phyloP scores from a whole-genome alignment of 2,888 invertebrate species.

The Drosophila meridionalis region DNA sequence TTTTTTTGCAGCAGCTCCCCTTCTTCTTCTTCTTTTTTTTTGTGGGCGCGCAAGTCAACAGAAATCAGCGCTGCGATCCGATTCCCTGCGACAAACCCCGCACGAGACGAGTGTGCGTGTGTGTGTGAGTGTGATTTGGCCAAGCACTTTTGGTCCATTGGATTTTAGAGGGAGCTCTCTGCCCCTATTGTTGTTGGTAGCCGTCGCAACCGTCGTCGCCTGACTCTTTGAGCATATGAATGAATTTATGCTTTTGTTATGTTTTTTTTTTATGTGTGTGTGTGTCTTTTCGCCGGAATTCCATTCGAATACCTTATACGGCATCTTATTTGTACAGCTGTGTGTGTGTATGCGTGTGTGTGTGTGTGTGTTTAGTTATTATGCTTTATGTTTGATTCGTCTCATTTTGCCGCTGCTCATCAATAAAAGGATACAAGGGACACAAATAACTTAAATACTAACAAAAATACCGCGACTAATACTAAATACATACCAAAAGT shows the following conservation, averaged over 20 bases:
- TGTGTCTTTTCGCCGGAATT: slow-evolving; percentile 68
- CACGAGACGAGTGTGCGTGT: slow-evolving; percentile 32
- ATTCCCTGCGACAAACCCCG: slow-evolving; percentile 2
- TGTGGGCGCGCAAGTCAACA: slow-evolving; percentile 50
- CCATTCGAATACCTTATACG: slow-evolving; percentile 59
- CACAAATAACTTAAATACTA: background rate
- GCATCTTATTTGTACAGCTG: slow-evolving; percentile 32
- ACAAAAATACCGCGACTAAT: background rate
- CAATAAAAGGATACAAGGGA: slow-evolving; percentile 51
- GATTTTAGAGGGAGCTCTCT: slow-evolving; percentile 5
- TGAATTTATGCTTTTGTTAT: slow-evolving; percentile 75
- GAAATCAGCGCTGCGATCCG: slow-evolving; percentile 43
- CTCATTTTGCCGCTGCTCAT: slow-evolving; percentile 9
- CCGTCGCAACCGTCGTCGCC: slow-evolving; percentile 21
- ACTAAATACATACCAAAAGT: background rate
- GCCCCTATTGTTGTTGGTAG: slow-evolving; percentile 36
- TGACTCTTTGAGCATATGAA: slow-evolving; percentile 56
- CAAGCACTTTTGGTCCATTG: slow-evolving; percentile 53
- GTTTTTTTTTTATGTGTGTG: slow-evolving; percentile 54
- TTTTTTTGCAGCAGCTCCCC: slow-evolving; percentile 3
- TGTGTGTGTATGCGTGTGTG: slow-evolving; percentile 2
- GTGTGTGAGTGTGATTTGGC: slow-evolving; percentile 23
- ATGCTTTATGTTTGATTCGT: slow-evolving; percentile 31
- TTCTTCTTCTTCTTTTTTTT: slow-evolving; percentile 24
- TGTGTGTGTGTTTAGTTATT: slow-evolving; percentile 12